Percentiles rank a stretch among this genome's conserved stretches.
These are phyloP conservation scores for Aleiodes alternator DNA, from an alignment of 2,888 invertebrate genomes.

Conservation along the genomic window DNA sequence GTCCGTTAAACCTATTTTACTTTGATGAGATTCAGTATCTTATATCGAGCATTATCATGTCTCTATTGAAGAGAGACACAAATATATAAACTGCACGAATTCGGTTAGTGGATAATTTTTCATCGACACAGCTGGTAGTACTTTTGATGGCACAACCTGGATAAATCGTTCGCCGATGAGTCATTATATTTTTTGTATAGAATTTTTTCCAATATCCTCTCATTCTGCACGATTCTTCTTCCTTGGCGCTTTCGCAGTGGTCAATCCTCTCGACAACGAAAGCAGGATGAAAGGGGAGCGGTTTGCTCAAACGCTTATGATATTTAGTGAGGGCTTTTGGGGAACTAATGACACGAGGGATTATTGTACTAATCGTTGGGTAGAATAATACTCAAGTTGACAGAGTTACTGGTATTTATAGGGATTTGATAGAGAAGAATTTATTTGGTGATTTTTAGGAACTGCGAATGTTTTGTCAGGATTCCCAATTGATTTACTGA, in stretches of 20 bases:
- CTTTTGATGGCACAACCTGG: constrained; percentile 14
- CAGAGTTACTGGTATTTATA: too few relatives aligned
- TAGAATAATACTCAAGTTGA: too few relatives aligned
- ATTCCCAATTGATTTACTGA: too few relatives aligned
- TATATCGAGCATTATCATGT: neutral
- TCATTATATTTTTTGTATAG: neutral
- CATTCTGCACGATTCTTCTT: neutral
- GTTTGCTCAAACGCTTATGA: neutral
- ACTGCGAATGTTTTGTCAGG: too few relatives aligned
- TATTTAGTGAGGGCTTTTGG: neutral
- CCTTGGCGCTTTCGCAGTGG: constrained; percentile 5
- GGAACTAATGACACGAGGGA: too few relatives aligned
- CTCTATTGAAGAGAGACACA: neutral
- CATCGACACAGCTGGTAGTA: neutral
- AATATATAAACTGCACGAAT: neutral
- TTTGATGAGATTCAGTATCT: too few relatives aligned
- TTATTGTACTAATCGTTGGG: too few relatives aligned
- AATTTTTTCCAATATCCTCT: neutral
- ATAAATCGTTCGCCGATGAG: constrained; percentile 41
- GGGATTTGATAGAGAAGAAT: too few relatives aligned
- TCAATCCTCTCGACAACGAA: constrained; percentile 1
- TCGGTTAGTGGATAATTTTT: constrained; percentile 24
- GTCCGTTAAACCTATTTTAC: too few relatives aligned
- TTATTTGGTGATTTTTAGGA: too few relatives aligned
- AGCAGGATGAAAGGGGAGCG: neutral